Evolutionary conservation across 23 tunicate genomes (phyloP).

Genomic region (Aplidium turbinatum): DNA sequence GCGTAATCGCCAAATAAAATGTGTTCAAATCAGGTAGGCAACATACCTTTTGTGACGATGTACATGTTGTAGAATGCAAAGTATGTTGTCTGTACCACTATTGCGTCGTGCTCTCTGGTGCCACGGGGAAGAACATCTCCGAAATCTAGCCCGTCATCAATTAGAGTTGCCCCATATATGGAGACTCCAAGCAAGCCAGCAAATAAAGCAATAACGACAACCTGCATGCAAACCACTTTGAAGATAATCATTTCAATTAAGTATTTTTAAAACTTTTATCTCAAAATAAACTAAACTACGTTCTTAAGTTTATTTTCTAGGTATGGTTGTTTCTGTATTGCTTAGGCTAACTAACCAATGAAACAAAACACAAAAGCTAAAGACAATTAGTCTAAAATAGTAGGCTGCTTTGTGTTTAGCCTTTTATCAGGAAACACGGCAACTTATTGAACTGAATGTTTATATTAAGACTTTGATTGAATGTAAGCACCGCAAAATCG

Average conservation of each 20-base stretch:
- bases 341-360: not conserved
- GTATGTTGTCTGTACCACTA: constrained; percentile 75
- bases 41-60: constrained; percentile 81
- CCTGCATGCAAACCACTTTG: constrained; percentile 22
- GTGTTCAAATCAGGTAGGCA: not conserved
- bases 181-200: constrained; percentile 58
- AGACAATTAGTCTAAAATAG: too few relatives aligned
- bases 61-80: constrained; percentile 89
- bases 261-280: not conserved
- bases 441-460: too few relatives aligned
- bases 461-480: too few relatives aligned
- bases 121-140: constrained; percentile 88
- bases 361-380: not conserved
- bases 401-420: too few relatives aligned
- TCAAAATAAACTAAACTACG: not conserved
- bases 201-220: constrained; percentile 57
- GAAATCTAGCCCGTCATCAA: constrained; percentile 82
- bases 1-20: not conserved
- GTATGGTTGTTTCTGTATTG: not conserved
- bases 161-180: constrained; percentile 64
- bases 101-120: constrained; percentile 76
- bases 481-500: too few relatives aligned
- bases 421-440: too few relatives aligned
- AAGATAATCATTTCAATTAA: too few relatives aligned
- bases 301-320: not conserved